Evolutionary conservation across 2,113 vertebrate genomes (phyloP).

Genomic region (Prunella himalayana): DNA sequence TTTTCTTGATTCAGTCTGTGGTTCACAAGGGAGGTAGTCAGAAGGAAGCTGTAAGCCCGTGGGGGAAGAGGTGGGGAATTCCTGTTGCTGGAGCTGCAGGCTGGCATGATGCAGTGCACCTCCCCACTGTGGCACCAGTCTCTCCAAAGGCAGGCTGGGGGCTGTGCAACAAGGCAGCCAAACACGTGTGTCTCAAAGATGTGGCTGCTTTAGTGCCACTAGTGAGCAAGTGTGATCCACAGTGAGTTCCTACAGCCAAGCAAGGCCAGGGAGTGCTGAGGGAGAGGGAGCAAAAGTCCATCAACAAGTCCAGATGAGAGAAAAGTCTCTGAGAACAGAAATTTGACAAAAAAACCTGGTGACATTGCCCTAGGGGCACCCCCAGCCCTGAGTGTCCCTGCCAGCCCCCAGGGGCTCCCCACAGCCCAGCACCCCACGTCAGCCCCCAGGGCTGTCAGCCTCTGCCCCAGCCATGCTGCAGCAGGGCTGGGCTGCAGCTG

Average conservation of each 20-base stretch:
- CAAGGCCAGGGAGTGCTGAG: background rate
- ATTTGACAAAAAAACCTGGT: background rate
- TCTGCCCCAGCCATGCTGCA: background rate
- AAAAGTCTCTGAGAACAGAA: background rate
- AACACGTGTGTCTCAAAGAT: accelerated
- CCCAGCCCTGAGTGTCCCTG: background rate
- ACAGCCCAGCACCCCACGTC: accelerated
- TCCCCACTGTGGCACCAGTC: background rate
- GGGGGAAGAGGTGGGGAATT: background rate
- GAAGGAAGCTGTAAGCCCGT: background rate
- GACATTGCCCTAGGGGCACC: accelerated
- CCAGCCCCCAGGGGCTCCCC: accelerated
- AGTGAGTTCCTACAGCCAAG: background rate
- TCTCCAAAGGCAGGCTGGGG: background rate
- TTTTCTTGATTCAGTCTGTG: background rate
- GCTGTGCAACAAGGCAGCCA: background rate
- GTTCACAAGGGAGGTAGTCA: background rate
- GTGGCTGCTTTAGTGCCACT: background rate
- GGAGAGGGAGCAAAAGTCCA: background rate
- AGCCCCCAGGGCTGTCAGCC: background rate
- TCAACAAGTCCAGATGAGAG: background rate
- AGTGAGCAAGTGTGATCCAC: background rate
- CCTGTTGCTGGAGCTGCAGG: background rate
- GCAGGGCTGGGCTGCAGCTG: background rate
- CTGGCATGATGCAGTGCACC: accelerated